Base-by-base conservation (phyloP, 2,888 invertebrate species). In the Synergus laeviventris region DNA sequence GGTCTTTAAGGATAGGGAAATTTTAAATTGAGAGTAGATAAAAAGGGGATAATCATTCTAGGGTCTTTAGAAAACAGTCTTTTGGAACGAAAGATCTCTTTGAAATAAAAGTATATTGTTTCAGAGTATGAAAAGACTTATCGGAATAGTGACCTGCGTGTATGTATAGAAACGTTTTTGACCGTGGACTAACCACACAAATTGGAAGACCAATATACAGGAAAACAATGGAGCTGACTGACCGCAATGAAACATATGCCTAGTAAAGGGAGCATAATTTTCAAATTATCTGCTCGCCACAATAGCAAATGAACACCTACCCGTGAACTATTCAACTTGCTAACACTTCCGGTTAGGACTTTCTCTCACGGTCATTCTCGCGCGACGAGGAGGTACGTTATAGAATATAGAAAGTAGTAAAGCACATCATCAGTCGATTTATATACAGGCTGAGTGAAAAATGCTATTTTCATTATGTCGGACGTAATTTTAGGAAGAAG, bases 301-400 rank as follows among this genome's bases (percentile, higher is more conserved):
- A 66, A 66, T 49, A 66, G 31, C 45, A 24, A 39, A 64, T 42
- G 21, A 39, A 64, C 39, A 64, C 39, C 39, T 64, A 64, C 21
- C 42, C 64, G 18, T 64, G 64, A 64, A 70, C 70, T 70, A 56
- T 56, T 56, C 56, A 56, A 56, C 56, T 56, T 56, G 56, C 56
- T 18, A 24, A 14, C 56, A 56, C 56, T 56, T 56, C 18, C 56
- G 56, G 18, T 70, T 49, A 31, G 12, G 49, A 70, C 45, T 70
- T 70, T 70, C 70, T 49, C 45, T 70, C 45, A 49, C 56, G 56
- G 56, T 56, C 56, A 56, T 56, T 70, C 70, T 84, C 80, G 84
- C 85, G 84, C 84, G 82, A 85, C 70, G 45, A 70, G 49, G 49
- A n/a, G 31, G 45, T 49, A 49, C 24, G 31, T 49, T 24, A 49